Evolutionary conservation across 2,888 invertebrate genomes (phyloP).

Genomic region (Lymantria dispar): DNA sequence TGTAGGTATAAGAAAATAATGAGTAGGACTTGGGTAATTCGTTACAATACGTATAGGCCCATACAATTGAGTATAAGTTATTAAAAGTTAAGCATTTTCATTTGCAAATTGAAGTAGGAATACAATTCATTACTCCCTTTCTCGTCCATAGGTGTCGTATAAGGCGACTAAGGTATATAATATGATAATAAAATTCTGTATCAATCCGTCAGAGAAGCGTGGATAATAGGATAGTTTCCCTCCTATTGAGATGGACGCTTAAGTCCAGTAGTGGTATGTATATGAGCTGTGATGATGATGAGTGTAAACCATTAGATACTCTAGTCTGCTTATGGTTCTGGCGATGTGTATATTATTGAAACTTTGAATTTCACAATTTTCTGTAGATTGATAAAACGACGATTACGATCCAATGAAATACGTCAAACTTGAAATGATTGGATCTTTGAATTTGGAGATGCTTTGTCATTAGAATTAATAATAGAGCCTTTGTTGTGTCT

Average conservation of each 20-base stretch:
- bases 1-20: too few relatives aligned
- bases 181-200: too few relatives aligned
- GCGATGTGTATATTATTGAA: constrained; percentile 6
- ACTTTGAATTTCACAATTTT: constrained; percentile 18
- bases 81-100: background rate
- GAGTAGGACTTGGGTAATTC: too few relatives aligned
- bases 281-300: too few relatives aligned
- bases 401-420: constrained; percentile 29
- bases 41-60: too few relatives aligned
- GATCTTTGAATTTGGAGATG: constrained; percentile 27
- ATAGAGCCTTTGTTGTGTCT: constrained; percentile 8
- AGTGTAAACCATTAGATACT: background rate
- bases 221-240: background rate
- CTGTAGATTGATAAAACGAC: constrained; percentile 22
- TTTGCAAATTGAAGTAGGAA: too few relatives aligned
- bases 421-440: constrained; percentile 30
- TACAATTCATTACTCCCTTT: too few relatives aligned
- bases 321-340: background rate
- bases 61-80: too few relatives aligned
- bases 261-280: too few relatives aligned
- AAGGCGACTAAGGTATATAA: too few relatives aligned
- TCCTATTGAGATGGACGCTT: background rate
- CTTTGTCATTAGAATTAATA: constrained; percentile 27
- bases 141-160: too few relatives aligned
- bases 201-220: background rate